These are phyloP conservation scores for Gopherus evgoodei DNA, from an alignment of 2,113 vertebrate species.

Conservation along the genomic window DNA sequence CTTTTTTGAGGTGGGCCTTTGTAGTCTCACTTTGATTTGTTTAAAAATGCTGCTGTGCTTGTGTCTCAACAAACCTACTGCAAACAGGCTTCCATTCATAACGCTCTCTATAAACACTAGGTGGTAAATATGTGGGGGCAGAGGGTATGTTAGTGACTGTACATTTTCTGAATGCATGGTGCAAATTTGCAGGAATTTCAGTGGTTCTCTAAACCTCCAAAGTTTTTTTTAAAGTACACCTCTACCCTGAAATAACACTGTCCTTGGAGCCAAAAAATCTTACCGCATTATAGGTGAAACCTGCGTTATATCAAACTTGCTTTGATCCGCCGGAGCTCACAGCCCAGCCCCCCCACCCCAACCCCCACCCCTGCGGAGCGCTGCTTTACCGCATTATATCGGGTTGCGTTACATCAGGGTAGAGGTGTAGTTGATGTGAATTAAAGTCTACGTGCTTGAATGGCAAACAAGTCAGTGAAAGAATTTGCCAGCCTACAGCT, in stretches of 20 bases:
- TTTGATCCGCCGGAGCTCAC: too few species aligned
- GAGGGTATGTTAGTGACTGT: not conserved
- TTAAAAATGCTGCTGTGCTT: slow-evolving; percentile 38
- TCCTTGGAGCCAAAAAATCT: too few species aligned
- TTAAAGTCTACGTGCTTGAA: not conserved
- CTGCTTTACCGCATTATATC: too few species aligned
- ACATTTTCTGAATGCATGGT: not conserved
- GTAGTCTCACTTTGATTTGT: not conserved
- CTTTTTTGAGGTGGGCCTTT: not conserved
- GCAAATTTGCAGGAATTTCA: not conserved
- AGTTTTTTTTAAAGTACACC: not conserved
- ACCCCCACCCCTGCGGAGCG: too few species aligned
- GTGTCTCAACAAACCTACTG: not conserved
- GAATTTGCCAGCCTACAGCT: slow-evolving; percentile 35
- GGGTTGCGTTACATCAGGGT: too few species aligned
- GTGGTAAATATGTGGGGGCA: accelerated
- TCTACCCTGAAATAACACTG: too few species aligned
- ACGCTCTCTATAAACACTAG: not conserved
- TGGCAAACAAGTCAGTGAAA: not conserved
- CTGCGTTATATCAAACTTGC: too few species aligned
- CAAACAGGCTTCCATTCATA: not conserved
- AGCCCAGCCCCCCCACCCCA: too few species aligned
- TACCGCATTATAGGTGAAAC: too few species aligned
- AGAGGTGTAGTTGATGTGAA: not conserved
- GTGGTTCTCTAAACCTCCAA: not conserved